phyloP scores from a whole-genome alignment of 2,888 invertebrate species.

The Pterostichus niger region DNA sequence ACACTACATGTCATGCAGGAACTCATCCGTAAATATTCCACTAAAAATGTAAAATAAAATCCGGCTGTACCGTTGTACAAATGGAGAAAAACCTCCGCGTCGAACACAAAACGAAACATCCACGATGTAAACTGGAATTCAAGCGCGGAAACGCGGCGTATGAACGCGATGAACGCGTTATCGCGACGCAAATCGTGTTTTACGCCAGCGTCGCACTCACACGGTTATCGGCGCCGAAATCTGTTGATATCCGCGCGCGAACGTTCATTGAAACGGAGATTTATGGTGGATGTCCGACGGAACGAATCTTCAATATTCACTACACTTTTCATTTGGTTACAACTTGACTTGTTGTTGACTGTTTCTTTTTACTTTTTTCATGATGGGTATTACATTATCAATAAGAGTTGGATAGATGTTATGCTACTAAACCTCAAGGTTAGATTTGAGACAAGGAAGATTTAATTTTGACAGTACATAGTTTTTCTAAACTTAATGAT shows the following conservation, averaged over 20 bases:
- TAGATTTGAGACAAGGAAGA: too few species aligned
- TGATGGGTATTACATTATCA: background rate
- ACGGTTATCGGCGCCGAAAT: slow-evolving; percentile 22
- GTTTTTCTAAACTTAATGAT: too few species aligned
- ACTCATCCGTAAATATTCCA: slow-evolving; percentile 49
- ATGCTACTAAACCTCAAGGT: too few species aligned
- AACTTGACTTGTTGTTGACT: background rate
- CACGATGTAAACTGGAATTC: slow-evolving; percentile 7
- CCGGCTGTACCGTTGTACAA: slow-evolving; percentile 5
- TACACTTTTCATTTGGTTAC: slow-evolving; percentile 43
- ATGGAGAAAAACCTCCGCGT: slow-evolving; percentile 18
- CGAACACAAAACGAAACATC: slow-evolving; percentile 2
- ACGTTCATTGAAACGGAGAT: slow-evolving; percentile 46
- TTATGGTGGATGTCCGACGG: slow-evolving; percentile 35
- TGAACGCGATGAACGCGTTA: slow-evolving; percentile 9
- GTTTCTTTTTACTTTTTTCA: slow-evolving; percentile 13
- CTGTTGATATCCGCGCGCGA: slow-evolving; percentile 43
- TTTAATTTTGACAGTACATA: too few species aligned
- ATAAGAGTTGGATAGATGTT: too few species aligned
- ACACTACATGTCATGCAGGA: slow-evolving; percentile 13
- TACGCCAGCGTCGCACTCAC: slow-evolving; percentile 24
- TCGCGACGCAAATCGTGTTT: slow-evolving; percentile 53
- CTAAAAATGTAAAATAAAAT: slow-evolving; percentile 54
- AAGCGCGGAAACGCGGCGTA: slow-evolving; percentile 19
- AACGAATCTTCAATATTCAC: slow-evolving; percentile 48